Conservation (phyloP, 2,888 invertebrate genomes). For the Rhaphigaster nebulosa region DNA sequence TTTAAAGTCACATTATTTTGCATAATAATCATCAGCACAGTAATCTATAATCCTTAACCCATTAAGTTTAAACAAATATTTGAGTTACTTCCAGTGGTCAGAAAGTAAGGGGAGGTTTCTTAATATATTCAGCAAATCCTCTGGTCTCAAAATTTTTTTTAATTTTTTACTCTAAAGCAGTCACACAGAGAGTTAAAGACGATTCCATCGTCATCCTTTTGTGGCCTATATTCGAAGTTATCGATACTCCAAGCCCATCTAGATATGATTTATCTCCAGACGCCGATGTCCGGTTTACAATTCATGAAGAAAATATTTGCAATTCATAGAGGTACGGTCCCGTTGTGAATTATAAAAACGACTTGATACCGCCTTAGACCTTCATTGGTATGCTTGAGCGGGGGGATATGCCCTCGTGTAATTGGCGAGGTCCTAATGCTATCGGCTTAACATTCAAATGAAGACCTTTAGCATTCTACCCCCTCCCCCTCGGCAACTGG, state of each 20-base stretch:
- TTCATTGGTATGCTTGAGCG: background rate
- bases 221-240: background rate
- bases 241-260: background rate
- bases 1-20: too few relatives aligned
- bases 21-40: too few relatives aligned
- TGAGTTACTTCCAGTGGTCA: too few relatives aligned
- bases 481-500: background rate
- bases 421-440: background rate
- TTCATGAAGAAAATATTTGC: constrained; percentile 49
- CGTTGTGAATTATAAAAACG: constrained; percentile 41
- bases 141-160: too few relatives aligned
- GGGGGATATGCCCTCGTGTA: background rate
- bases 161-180: too few relatives aligned
- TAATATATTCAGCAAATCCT: too few relatives aligned
- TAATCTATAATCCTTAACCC: too few relatives aligned
- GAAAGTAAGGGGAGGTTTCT: too few relatives aligned
- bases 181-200: too few relatives aligned
- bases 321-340: background rate
- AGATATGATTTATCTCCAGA: constrained; percentile 19
- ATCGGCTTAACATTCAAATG: constrained; percentile 42
- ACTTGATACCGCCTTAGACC: background rate
- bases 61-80: too few relatives aligned
- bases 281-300: constrained; percentile 31
- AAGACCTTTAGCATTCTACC: constrained; percentile 20
- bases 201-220: background rate